A percentile compares a stretch with the other conserved stretches of the same genome.
These are phyloP conservation scores for Cyprinus carpio DNA, from an alignment of 2,113 vertebrate genomes.

Conservation along the genomic window DNA sequence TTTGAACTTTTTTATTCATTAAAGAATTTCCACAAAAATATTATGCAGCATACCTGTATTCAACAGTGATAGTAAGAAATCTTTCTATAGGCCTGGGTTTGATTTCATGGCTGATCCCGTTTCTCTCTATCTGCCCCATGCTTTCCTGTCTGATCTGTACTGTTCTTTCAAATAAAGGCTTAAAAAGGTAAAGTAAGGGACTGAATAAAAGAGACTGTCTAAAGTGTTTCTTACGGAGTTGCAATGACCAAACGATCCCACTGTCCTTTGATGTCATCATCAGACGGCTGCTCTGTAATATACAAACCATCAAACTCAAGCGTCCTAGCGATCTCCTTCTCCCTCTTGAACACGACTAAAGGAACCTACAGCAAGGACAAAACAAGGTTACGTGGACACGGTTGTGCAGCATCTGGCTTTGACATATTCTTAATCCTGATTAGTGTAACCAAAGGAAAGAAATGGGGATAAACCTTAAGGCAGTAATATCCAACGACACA, in stretches of 20 bases:
- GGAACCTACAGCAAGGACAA: conserved; percentile 79
- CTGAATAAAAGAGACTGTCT: neutral
- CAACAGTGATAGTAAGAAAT: too few species aligned
- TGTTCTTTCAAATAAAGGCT: too few species aligned
- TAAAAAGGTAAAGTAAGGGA: neutral
- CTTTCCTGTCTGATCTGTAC: too few species aligned
- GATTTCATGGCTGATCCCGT: too few species aligned
- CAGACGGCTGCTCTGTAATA: conserved; percentile 96
- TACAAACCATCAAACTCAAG: conserved; percentile 96
- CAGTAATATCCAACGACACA: conserved; percentile 94
- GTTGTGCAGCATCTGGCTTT: neutral
- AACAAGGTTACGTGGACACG: neutral
- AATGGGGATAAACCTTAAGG: conserved; percentile 81
- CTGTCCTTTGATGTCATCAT: conserved; percentile 97
- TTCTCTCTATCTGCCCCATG: too few species aligned
- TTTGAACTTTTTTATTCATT: too few species aligned
- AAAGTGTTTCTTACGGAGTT: conserved; percentile 82
- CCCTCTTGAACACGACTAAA: conserved; percentile 94
- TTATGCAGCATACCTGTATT: too few species aligned
- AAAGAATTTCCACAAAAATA: too few species aligned
- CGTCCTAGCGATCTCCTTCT: conserved; percentile 96
- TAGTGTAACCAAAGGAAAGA: neutral
- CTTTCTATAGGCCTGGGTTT: too few species aligned
- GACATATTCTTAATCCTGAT: neutral
- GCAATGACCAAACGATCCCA: conserved; percentile 98